Base-by-base conservation (phyloP, 2,888 invertebrate species). In the Machimus atricapillus region DNA sequence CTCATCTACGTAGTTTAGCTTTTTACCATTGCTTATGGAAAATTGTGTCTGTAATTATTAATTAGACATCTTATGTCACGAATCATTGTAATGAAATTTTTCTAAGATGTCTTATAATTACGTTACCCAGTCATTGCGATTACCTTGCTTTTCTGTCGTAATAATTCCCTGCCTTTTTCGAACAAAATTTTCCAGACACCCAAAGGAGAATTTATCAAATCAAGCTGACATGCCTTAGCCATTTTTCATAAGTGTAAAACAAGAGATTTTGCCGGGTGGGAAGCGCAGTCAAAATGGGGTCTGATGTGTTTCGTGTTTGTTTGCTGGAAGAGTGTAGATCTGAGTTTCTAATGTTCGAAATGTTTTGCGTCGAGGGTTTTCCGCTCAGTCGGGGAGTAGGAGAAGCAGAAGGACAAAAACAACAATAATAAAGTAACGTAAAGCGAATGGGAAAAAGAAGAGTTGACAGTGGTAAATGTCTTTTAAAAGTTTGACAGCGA, bases 391-490 rank as follows among this genome's bases (percentile, higher is more conserved):
- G 12, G 43, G 43, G 85, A 46, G 27, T 43, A 43, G 31, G 8
- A 37, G 66, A 2, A 76, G 14, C 5, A 34, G 40, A 34, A 16
- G 37, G 9, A 76, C 74, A 85, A 74, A 34, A 77, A 77, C 52
- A 56, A 46, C 43, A 46, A 46, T 14, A 46, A 46, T 46, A 46
- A 40, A 40, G 40, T 40, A 40, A 40, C 40, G 40, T 40, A 56
- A 40, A 56, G 40, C 16, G 43, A 76, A 23, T 2, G 27, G 76
- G 31, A 7, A 37, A 46, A 85, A 77, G 85, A 87, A 86, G 87
- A 87, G 88, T 87, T 87, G 88, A 88, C 88, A 88, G 87, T 87
- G 87, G 87, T 87, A 87, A 88, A 88, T 88, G 88, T 87, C 87
- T 86, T 87, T 86, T 82, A 87, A 87, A 88, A 88, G 81, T 88